Evolutionary conservation across 2,797 vertebrate species (phyloP), one percentile per base, ranked within the genome.

Genomic region (Morelia viridis): DNA sequence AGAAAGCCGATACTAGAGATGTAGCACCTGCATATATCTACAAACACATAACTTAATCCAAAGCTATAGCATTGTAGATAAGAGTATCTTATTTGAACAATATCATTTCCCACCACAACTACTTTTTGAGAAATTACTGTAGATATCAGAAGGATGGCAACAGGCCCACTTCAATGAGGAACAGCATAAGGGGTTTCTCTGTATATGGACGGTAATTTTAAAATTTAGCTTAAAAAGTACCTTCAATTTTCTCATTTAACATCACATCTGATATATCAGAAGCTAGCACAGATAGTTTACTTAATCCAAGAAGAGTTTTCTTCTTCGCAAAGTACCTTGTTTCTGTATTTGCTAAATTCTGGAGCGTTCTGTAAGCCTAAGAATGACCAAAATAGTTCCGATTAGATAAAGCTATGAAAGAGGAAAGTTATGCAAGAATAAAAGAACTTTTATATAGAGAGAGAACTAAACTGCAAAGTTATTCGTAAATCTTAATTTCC

Each of bases 241-340:
- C 99, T 22, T 98, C 97, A 17, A 99, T 97, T 94, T 98, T 99
- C 92, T 98, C 98, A 95, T 97, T 97, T 46, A 99, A 91, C 26
- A 96, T 68, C 7, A 98, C 97, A 83, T 99, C 98, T 0, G 98
- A 97, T 95, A 98, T 98, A 95, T 99, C 97, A 0, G 99, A 99
- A 0, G 98, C 98, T 86, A 99, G 96, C 0, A 98, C 98, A 0
- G 98, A 98, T 86, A 99, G 97, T 95, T 99, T 99, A 95, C 99
- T 99, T 96, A 99, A 97, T n/a, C 98, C 99, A 95, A 99, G 98
- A 94, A 99, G 98, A 0, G 99, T 99, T 97, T 99, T 99, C 96
- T 99, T 99, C 96, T 99, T 99, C 64, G 98, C 98, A 96, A 99
- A 99, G 96, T 99, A 99, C 0, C 98, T 97, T 0, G 97, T 98